phyloP scores from a whole-genome alignment of 2,797 vertebrate species.

The Lithobates pipiens region DNA sequence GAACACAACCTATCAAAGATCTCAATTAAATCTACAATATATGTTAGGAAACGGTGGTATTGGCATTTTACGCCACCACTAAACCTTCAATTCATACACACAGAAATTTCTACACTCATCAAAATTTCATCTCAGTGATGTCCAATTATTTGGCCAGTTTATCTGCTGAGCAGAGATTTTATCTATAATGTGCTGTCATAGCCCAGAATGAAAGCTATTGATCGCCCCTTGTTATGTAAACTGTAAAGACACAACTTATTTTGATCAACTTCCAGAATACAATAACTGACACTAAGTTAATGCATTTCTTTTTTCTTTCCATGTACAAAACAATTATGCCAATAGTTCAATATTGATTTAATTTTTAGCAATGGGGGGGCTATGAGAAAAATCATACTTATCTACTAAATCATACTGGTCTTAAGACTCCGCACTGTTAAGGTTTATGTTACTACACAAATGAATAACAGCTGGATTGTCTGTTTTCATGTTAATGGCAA shows the following conservation, averaged over 20 bases:
- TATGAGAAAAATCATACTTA: neutral
- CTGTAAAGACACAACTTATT: neutral
- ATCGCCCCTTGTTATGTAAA: neutral
- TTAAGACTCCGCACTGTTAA: neutral
- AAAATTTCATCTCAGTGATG: neutral
- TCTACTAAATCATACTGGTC: neutral
- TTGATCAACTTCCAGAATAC: neutral
- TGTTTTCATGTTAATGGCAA: too few species aligned
- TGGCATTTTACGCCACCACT: neutral
- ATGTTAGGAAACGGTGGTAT: neutral
- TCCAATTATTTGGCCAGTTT: neutral
- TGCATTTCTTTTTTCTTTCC: neutral
- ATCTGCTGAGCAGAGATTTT: neutral
- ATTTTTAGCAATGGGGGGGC: neutral
- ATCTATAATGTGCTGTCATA: neutral
- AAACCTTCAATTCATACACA: neutral
- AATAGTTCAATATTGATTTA: neutral
- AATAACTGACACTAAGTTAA: neutral
- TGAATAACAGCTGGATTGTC: too few species aligned
- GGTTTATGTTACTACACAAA: too few species aligned
- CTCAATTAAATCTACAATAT: neutral
- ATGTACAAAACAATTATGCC: neutral
- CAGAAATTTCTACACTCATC: neutral
- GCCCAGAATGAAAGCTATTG: neutral
- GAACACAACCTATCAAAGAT: too few species aligned